Conservation (phyloP, 2,797 vertebrate species). For the Denticeps clupeoides region DNA sequence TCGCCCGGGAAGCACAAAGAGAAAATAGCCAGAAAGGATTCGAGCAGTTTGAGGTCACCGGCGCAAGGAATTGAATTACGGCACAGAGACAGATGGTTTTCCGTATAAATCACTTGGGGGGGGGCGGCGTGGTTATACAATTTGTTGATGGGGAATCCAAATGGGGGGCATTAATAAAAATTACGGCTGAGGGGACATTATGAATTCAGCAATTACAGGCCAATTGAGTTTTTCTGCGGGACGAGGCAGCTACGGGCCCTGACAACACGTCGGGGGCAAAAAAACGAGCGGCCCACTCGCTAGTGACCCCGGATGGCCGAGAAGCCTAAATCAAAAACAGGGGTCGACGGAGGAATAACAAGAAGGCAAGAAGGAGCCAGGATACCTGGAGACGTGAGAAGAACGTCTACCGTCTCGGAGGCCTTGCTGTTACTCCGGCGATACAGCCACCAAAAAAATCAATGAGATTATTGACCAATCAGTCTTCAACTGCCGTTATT, state of each 20-base stretch:
- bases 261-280: conserved; percentile 31
- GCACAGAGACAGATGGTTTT: conserved; percentile 26
- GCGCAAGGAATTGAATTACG: conserved; percentile 29
- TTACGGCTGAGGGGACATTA: conserved; percentile 39
- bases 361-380: no score
- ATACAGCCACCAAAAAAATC: no score
- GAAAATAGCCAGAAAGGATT: conserved; percentile 7
- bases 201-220: conserved; percentile 43
- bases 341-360: no score
- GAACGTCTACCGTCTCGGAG: no score
- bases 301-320: conserved; percentile 17
- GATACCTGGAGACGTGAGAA: no score
- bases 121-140: conserved; percentile 32
- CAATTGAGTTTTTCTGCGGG: conserved; percentile 27
- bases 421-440: no score
- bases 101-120: conserved; percentile 33
- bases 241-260: conserved; percentile 25
- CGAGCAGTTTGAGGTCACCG: conserved; percentile 23
- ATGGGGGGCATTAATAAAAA: conserved; percentile 50
- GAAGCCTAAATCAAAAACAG: conserved; percentile 21
- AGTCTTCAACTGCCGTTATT: no score
- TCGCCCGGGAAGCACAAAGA: conserved; percentile 9
- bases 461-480: no score
- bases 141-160: conserved; percentile 46
- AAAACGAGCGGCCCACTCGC: conserved; percentile 30